phyloP scores from a whole-genome alignment of 2,797 vertebrate genomes.

The Myotis findleyi region DNA sequence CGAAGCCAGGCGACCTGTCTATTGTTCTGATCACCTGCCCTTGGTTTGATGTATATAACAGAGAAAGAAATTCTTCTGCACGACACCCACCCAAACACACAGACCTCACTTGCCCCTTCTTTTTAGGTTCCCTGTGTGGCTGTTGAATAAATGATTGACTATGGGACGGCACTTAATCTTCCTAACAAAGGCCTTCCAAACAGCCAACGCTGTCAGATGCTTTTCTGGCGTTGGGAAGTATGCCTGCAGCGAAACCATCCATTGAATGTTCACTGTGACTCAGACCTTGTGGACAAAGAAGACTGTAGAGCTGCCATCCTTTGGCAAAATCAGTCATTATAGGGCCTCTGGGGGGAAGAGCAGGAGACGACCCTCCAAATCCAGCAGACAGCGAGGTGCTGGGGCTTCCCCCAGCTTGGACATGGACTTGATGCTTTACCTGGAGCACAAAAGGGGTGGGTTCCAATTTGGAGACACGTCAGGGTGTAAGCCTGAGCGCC shows the following conservation, averaged over 20 bases:
- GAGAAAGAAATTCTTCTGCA: constrained; percentile 19
- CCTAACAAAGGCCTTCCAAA: constrained; percentile 85
- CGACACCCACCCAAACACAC: constrained; percentile 18
- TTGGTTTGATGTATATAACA: constrained; percentile 48
- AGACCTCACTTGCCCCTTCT: constrained; percentile 77
- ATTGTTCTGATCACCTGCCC: neutral
- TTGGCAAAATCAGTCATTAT: constrained; percentile 82
- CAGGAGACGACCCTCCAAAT: neutral
- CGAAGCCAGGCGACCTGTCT: neutral
- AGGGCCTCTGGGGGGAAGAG: constrained; percentile 35
- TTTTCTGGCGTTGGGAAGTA: constrained; percentile 86
- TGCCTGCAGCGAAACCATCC: constrained; percentile 84
- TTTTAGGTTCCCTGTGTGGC: constrained; percentile 77
- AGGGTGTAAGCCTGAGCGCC: neutral
- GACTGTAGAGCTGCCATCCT: constrained; percentile 81
- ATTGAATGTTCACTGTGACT: constrained; percentile 86
- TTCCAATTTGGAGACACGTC: neutral
- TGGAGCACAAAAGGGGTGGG: neutral
- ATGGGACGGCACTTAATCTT: constrained; percentile 83
- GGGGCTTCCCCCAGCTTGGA: neutral
- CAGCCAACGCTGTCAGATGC: constrained; percentile 84
- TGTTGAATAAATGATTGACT: constrained; percentile 86
- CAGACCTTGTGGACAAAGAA: constrained; percentile 85
- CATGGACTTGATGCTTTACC: neutral
- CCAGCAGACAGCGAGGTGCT: neutral